These are phyloP conservation scores for Ichneumoninae sp. DNA, from an alignment of 2,888 invertebrate genomes.

Conservation along the genomic window DNA sequence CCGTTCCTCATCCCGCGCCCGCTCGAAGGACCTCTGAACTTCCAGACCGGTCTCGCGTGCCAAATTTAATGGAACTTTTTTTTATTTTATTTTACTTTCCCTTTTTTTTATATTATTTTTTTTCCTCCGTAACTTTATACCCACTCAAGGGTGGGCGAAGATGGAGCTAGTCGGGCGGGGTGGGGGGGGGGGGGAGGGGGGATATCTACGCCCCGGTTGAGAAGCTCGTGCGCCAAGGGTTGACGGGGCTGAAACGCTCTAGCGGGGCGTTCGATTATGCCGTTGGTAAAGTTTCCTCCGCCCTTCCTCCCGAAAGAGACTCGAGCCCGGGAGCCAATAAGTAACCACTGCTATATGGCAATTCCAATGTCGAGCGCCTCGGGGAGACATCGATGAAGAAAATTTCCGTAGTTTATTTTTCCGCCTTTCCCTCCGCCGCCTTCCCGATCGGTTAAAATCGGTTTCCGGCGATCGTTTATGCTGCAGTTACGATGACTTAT, in stretches of 20 bases:
- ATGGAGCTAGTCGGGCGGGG: neutral
- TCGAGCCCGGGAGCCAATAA: slow-evolving; percentile 45
- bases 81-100: slow-evolving; percentile 54
- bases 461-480: neutral
- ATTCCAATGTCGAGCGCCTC: slow-evolving; percentile 22
- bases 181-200: neutral
- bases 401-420: slow-evolving; percentile 37
- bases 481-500: slow-evolving; percentile 1
- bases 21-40: slow-evolving; percentile 15
- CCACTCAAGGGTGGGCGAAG: slow-evolving; percentile 62
- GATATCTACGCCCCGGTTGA: slow-evolving; percentile 74
- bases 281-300: slow-evolving; percentile 57
- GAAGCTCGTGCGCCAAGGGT: slow-evolving; percentile 70
- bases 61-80: slow-evolving; percentile 77
- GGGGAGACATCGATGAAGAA: slow-evolving; percentile 45
- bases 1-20: slow-evolving; percentile 52
- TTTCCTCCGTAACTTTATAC: slow-evolving; percentile 74
- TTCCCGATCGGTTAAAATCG: slow-evolving; percentile 2
- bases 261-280: slow-evolving; percentile 59
- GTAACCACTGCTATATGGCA: slow-evolving; percentile 41
- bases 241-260: slow-evolving; percentile 18
- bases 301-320: slow-evolving; percentile 5
- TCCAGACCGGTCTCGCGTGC: slow-evolving; percentile 69
- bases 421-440: neutral
- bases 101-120: slow-evolving; percentile 21